A percentile compares a stretch with the other conserved stretches of the same genome.
Evolutionary conservation across 2,113 vertebrate genomes (phyloP).

Genomic region (Carassius gibelio): DNA sequence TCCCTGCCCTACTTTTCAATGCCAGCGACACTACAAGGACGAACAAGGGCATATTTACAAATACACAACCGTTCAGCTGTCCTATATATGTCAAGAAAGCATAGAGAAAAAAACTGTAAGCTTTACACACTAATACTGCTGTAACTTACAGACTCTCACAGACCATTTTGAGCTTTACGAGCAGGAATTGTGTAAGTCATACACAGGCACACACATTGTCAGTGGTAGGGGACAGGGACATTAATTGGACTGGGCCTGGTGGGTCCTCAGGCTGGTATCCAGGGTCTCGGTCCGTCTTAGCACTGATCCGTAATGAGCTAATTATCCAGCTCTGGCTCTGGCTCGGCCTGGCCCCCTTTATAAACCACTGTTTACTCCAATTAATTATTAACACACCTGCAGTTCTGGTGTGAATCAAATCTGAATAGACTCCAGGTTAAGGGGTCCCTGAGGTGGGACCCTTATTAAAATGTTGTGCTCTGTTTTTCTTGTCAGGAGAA

Average conservation of each 20-base stretch:
- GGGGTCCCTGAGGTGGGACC: slow-evolving; percentile 47
- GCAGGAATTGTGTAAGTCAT: not conserved
- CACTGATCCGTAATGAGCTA: slow-evolving; percentile 58
- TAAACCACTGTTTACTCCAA: slow-evolving; percentile 62
- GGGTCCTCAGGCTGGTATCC: slow-evolving; percentile 45
- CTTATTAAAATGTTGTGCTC: slow-evolving; percentile 58
- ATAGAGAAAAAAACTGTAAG: not conserved
- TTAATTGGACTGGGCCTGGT: slow-evolving; percentile 57
- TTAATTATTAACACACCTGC: slow-evolving; percentile 60
- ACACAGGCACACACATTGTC: not conserved
- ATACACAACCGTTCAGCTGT: slow-evolving; percentile 1
- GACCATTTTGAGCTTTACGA: not conserved
- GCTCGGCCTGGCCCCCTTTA: slow-evolving; percentile 50
- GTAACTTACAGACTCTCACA: not conserved
- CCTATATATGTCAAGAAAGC: not conserved
- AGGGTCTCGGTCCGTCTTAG: slow-evolving; percentile 47
- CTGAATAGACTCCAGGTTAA: slow-evolving; percentile 50
- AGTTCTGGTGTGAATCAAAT: slow-evolving; percentile 58
- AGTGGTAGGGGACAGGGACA: slow-evolving; percentile 42
- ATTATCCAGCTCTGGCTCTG: slow-evolving; percentile 55
- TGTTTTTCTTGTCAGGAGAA: slow-evolving; percentile 48
- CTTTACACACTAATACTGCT: not conserved
- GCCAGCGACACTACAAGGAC: slow-evolving; percentile 25
- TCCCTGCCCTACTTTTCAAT: slow-evolving; percentile 27
- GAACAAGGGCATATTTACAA: slow-evolving; percentile 35